These are phyloP conservation scores for Vespertilio murinus DNA, from an alignment of 2,797 vertebrate species.

Conservation along the genomic window DNA sequence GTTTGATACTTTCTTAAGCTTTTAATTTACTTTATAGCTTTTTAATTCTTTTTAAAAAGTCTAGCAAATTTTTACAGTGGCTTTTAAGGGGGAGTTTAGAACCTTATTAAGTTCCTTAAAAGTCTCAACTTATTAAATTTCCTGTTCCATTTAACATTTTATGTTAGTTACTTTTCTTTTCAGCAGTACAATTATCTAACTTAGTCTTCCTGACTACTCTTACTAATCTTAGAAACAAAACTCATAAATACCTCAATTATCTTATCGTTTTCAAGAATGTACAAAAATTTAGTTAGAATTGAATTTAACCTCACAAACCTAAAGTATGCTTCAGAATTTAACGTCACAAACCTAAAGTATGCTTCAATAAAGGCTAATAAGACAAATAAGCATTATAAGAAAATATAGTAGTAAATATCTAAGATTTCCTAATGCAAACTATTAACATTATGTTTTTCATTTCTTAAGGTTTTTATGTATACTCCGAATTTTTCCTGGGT, in stretches of 20 bases:
- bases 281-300: constrained; percentile 38
- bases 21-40: not conserved
- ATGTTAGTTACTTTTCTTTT: constrained; percentile 29
- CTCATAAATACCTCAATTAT: not conserved
- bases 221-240: constrained; percentile 42
- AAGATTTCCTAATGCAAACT: constrained; percentile 20
- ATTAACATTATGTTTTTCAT: constrained; percentile 23
- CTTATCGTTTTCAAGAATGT: constrained; percentile 23
- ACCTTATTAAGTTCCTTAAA: constrained; percentile 1
- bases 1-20: constrained; percentile 17
- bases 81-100: constrained; percentile 36
- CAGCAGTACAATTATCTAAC: not conserved
- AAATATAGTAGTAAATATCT: not conserved
- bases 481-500: not conserved
- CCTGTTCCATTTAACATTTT: not conserved
- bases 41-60: constrained; percentile 32
- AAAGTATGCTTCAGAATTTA: not conserved
- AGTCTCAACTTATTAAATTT: constrained; percentile 32
- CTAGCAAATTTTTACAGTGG: not conserved
- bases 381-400: not conserved
- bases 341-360: no score
- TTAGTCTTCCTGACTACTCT: not conserved
- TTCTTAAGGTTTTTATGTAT: not conserved
- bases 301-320: constrained; percentile 11
- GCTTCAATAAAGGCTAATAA: not conserved